Percentiles rank a stretch among this genome's conserved stretches.
Conservation (phyloP, 2,888 invertebrate genomes). For the Luperina testacea region DNA sequence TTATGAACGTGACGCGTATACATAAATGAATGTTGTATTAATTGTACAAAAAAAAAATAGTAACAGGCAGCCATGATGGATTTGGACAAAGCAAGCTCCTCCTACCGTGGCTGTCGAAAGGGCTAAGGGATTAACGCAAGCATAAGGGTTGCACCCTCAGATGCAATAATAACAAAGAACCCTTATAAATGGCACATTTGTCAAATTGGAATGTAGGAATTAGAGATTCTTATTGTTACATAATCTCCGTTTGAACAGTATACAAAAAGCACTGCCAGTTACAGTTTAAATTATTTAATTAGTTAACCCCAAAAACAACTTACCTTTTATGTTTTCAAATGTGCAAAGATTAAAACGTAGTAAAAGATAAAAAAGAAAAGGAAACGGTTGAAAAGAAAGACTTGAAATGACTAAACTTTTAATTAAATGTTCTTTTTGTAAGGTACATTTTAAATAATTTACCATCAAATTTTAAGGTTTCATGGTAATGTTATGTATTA, state of each 20-base stretch:
- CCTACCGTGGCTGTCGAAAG: background rate
- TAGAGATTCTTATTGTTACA: background rate
- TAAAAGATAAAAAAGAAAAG: no score
- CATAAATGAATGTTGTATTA: background rate
- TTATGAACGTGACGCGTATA: background rate
- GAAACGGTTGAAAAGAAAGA: no score
- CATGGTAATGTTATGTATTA: no score
- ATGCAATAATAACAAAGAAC: background rate
- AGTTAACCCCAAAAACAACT: no score
- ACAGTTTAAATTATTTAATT: background rate
- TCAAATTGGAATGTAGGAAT: background rate
- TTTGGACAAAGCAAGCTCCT: background rate
- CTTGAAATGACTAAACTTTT: no score
- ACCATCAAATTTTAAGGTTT: no score
- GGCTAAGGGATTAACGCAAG: background rate
- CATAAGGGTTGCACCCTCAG: slow-evolving; percentile 5
- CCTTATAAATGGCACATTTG: background rate
- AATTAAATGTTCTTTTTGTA: no score
- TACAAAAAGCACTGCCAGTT: background rate
- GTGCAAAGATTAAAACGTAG: no score
- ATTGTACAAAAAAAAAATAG: background rate
- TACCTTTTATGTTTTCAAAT: no score
- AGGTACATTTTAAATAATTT: no score
- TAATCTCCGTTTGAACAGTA: background rate
- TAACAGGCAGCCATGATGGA: slow-evolving; percentile 22